Conservation (phyloP, 2,113 vertebrate genomes). For the Macaca nemestrina region DNA sequence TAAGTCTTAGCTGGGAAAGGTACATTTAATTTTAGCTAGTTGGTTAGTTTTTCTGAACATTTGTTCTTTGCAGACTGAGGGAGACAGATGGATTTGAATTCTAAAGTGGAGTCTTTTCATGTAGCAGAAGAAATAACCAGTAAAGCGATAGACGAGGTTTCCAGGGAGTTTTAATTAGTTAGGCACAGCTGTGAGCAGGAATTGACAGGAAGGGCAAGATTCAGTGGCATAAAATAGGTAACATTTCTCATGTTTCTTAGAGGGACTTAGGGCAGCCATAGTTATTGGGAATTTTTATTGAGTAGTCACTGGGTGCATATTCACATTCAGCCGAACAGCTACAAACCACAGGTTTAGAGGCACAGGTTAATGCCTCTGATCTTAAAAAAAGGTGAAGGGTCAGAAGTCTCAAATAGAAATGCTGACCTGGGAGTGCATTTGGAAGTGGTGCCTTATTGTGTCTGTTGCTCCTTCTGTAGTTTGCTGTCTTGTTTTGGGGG, state of each 20-base stretch:
- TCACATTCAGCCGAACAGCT: neutral
- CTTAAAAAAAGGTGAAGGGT: neutral
- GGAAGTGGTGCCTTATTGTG: neutral
- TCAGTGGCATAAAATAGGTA: neutral
- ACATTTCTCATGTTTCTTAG: conserved; percentile 17
- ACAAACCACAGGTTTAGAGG: neutral
- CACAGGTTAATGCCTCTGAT: neutral
- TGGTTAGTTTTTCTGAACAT: conserved; percentile 57
- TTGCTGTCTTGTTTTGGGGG: neutral
- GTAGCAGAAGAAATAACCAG: conserved; percentile 59
- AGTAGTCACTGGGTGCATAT: neutral
- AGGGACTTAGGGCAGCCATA: neutral
- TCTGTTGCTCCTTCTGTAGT: neutral
- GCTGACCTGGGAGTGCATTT: neutral
- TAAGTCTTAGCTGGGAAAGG: conserved; percentile 43
- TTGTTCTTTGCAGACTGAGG: conserved; percentile 64
- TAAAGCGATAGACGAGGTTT: conserved; percentile 57
- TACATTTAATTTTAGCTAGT: conserved; percentile 67
- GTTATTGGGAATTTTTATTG: neutral
- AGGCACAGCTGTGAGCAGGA: conserved; percentile 50
- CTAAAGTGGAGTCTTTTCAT: conserved; percentile 61
- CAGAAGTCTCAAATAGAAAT: neutral
- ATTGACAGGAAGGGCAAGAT: neutral
- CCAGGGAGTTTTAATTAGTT: conserved; percentile 59
- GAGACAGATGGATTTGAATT: conserved; percentile 72